These are phyloP conservation scores for Xiphias gladius DNA, from an alignment of 2,113 vertebrate species.

Conservation along the genomic window DNA sequence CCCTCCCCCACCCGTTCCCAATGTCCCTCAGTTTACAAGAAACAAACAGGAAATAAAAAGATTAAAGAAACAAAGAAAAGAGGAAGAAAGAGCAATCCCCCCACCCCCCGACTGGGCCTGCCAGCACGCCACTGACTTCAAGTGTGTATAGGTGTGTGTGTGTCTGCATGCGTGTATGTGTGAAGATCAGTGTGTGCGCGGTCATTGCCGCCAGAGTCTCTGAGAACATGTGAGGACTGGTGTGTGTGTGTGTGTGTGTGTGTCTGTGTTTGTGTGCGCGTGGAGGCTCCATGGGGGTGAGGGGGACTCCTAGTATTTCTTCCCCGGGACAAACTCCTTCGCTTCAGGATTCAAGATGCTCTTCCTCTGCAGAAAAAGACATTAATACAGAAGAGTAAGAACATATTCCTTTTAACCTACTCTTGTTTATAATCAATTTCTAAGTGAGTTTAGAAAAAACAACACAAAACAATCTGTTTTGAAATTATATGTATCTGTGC, in stretches of 20 bases:
- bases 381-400: not conserved
- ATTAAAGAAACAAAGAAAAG: slow-evolving; percentile 57
- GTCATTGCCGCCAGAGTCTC: slow-evolving; percentile 83
- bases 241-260: slow-evolving; percentile 61
- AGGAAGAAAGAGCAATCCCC: slow-evolving; percentile 74
- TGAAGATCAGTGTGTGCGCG: slow-evolving; percentile 71
- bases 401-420: not conserved
- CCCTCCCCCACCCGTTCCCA: slow-evolving; percentile 67
- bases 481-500: not conserved
- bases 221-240: slow-evolving; percentile 69
- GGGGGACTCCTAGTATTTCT: slow-evolving; percentile 92
- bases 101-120: slow-evolving; percentile 80
- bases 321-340: slow-evolving; percentile 97
- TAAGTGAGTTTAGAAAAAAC: not conserved
- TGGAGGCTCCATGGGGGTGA: slow-evolving; percentile 84
- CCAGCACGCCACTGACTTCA: slow-evolving; percentile 74
- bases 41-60: slow-evolving; percentile 82
- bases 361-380: slow-evolving; percentile 88
- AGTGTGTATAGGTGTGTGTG: slow-evolving; percentile 57
- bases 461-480: not conserved
- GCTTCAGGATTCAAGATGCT: slow-evolving; percentile 97
- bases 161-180: slow-evolving; percentile 40
- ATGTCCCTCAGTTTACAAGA: slow-evolving; percentile 81
- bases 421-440: not conserved
- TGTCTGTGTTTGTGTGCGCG: slow-evolving; percentile 43